These are phyloP conservation scores for Leptatherina wallacei DNA, from an alignment of 2,797 vertebrate species.

Conservation along the genomic window DNA sequence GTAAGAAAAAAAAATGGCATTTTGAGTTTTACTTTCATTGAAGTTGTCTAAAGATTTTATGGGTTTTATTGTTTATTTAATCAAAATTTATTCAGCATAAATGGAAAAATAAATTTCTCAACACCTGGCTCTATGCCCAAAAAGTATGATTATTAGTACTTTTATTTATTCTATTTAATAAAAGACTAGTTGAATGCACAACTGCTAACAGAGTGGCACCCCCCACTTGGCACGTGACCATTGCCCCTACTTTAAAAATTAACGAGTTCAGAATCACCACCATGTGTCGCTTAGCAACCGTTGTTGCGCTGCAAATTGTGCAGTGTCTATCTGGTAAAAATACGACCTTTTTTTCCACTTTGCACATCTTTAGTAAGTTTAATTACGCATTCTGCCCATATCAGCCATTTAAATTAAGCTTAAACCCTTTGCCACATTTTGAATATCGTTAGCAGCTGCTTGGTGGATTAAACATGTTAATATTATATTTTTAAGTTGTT, in stretches of 20 bases:
- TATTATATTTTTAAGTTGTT: not conserved
- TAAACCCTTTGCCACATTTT: not conserved
- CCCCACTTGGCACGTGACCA: not conserved
- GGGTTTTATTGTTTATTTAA: too few relatives aligned
- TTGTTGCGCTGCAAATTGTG: constrained; percentile 23
- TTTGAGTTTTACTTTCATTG: not conserved
- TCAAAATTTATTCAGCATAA: too few relatives aligned
- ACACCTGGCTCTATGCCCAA: too few relatives aligned
- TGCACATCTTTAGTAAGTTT: not conserved
- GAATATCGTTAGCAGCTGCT: not conserved
- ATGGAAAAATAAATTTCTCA: too few relatives aligned
- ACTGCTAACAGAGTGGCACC: not conserved
- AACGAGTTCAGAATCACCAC: constrained; percentile 15
- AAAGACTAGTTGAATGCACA: not conserved
- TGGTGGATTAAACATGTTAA: not conserved
- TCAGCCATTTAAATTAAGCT: not conserved
- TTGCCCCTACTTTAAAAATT: constrained; percentile 28
- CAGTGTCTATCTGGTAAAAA: not conserved
- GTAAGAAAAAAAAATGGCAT: constrained; percentile 75
- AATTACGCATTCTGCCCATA: not conserved
- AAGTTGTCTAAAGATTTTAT: not conserved
- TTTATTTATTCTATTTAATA: not conserved
- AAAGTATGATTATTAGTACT: too few relatives aligned
- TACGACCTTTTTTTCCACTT: not conserved
- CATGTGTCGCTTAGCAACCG: constrained; percentile 55